These are phyloP conservation scores for Drosophila quasianomalipes DNA, from an alignment of 2,888 invertebrate genomes.

Conservation along the genomic window DNA sequence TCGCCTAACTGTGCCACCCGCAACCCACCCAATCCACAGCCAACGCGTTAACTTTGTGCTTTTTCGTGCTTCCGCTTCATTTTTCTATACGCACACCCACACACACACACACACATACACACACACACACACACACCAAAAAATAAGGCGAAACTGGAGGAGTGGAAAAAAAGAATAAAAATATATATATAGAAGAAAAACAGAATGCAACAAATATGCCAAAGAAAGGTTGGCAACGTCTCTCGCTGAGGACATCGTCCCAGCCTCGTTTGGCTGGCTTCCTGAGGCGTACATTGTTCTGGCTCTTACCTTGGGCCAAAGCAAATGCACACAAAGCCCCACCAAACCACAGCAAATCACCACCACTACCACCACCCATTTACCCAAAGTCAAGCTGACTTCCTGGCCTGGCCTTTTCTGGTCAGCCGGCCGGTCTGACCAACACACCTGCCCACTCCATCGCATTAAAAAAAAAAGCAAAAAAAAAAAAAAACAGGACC, in stretches of 20 bases:
- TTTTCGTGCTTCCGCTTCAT: conserved; percentile 78
- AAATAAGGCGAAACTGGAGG: conserved; percentile 7
- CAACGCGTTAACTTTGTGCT: conserved; percentile 69
- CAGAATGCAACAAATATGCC: conserved; percentile 62
- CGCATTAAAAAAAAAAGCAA: conserved; percentile 18
- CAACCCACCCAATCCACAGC: conserved; percentile 15
- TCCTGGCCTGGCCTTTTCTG: conserved; percentile 40
- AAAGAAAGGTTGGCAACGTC: conserved; percentile 57
- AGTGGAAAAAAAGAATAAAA: conserved; percentile 14
- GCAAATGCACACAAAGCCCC: conserved; percentile 38
- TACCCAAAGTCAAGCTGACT: conserved; percentile 30
- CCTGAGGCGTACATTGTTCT: conserved; percentile 55
- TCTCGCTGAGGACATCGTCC: conserved; percentile 37
- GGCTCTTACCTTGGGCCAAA: conserved; percentile 55
- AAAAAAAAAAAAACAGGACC: conserved; percentile 2
- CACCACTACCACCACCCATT: not conserved
- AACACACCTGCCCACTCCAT: conserved; percentile 31
- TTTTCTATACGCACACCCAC: conserved; percentile 57
- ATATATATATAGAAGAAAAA: conserved; percentile 5
- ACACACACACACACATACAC: not conserved
- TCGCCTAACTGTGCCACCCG: conserved; percentile 7
- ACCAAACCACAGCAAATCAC: conserved; percentile 17
- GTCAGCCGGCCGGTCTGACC: conserved; percentile 34
- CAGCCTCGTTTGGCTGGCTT: conserved; percentile 40
- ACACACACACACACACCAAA: conserved; percentile 36